phyloP scores from a whole-genome alignment of 2,888 invertebrate genomes.

The Acrobasis suavella region DNA sequence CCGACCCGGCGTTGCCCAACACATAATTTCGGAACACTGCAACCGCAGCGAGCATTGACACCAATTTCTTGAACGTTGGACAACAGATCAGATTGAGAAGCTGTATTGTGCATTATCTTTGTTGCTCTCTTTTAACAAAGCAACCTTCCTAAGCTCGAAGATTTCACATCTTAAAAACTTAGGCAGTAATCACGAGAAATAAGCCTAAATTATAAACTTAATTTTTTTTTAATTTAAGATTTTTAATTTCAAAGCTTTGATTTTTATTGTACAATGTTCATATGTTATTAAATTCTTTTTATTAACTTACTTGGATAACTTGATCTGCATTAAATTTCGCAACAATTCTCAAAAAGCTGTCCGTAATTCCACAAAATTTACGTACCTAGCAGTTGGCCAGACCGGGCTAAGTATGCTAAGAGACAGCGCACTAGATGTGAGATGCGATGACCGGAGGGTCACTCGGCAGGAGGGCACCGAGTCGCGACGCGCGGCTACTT shows the following conservation, averaged over 20 bases:
- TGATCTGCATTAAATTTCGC: no score
- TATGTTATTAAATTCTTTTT: no score
- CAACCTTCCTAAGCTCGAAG: not conserved
- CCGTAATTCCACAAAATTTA: constrained; percentile 28
- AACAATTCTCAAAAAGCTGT: not conserved
- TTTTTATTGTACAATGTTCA: not conserved
- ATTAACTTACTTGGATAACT: no score
- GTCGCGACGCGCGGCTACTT: constrained; percentile 45
- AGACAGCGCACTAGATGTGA: constrained; percentile 50
- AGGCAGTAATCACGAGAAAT: not conserved
- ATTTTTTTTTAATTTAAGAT: no score
- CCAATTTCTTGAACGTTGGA: constrained; percentile 72
- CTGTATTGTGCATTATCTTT: constrained; percentile 22
- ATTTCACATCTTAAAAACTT: not conserved
- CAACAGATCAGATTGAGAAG: constrained; percentile 54
- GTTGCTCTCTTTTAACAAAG: not conserved
- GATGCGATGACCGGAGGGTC: constrained; percentile 59
- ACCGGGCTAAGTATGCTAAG: constrained; percentile 42
- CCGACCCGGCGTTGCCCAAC: constrained; percentile 66
- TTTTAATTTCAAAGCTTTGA: not conserved
- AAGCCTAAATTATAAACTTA: not conserved
- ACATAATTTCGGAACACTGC: constrained; percentile 78
- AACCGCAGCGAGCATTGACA: constrained; percentile 81
- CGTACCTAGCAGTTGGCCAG: constrained; percentile 37
- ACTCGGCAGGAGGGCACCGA: constrained; percentile 51